A percentile compares a stretch with the other conserved stretches of the same genome.
Evolutionary conservation across 2,113 vertebrate species (phyloP).

Genomic region (Phoenicopterus ruber): DNA sequence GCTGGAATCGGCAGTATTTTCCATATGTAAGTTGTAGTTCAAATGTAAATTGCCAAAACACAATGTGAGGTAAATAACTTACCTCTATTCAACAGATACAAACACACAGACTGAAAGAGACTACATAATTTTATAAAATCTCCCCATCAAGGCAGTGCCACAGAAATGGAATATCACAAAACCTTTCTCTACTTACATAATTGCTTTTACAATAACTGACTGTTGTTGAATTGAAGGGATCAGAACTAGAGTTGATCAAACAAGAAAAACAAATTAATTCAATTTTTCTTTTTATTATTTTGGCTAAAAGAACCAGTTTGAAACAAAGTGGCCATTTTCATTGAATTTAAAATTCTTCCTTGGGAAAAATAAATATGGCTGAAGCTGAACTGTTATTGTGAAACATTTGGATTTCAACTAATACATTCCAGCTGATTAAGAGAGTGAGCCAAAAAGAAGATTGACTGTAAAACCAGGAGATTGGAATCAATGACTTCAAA

Average conservation of each 20-base stretch:
- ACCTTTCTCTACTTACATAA: background rate
- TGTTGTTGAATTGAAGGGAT: background rate
- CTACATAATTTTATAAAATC: background rate
- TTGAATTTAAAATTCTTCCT: background rate
- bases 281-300: background rate
- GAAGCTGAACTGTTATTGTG: background rate
- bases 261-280: background rate
- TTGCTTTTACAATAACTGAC: background rate
- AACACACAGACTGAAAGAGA: background rate
- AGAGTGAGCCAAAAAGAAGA: background rate
- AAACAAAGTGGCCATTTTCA: background rate
- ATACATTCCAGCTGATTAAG: background rate
- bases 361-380: background rate
- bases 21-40: background rate
- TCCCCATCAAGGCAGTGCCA: background rate
- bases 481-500: background rate
- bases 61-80: background rate
- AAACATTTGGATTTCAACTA: background rate
- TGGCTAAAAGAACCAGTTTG: background rate
- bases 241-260: background rate
- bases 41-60: background rate
- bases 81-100: background rate
- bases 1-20: background rate
- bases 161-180: background rate
- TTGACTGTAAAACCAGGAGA: background rate